These are phyloP conservation scores for Argyresthia albistria DNA, from an alignment of 2,888 invertebrate species.

Conservation along the genomic window DNA sequence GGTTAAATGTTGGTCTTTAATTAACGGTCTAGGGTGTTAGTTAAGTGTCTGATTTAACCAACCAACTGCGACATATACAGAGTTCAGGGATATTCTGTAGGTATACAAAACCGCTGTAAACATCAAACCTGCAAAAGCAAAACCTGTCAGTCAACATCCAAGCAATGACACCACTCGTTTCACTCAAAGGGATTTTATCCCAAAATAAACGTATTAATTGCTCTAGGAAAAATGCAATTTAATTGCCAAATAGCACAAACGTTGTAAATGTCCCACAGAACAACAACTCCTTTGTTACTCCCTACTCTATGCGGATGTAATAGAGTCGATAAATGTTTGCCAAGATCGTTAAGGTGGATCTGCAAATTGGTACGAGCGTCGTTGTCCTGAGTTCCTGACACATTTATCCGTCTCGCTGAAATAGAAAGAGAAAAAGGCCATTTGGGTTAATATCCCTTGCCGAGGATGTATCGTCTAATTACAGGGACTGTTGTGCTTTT, in stretches of 20 bases:
- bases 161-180: no score
- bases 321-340: background rate
- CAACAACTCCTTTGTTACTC: background rate
- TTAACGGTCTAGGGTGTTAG: no score
- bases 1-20: no score
- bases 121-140: no score
- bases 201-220: background rate
- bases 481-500: slow-evolving; percentile 27
- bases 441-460: slow-evolving; percentile 38
- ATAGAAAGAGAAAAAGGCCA: slow-evolving; percentile 25
- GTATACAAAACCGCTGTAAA: no score
- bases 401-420: background rate
- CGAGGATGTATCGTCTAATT: slow-evolving; percentile 48
- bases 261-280: background rate
- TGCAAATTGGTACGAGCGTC: background rate
- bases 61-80: no score
- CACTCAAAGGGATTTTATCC: no score
- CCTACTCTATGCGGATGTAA: background rate
- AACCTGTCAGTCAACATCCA: no score
- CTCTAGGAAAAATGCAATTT: slow-evolving; percentile 1
- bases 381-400: background rate
- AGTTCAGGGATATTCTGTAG: no score
- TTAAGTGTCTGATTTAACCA: no score
- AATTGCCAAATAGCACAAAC: background rate
- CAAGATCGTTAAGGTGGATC: background rate